Conservation (phyloP, 2,888 invertebrate genomes). For the Molorchus minor region DNA sequence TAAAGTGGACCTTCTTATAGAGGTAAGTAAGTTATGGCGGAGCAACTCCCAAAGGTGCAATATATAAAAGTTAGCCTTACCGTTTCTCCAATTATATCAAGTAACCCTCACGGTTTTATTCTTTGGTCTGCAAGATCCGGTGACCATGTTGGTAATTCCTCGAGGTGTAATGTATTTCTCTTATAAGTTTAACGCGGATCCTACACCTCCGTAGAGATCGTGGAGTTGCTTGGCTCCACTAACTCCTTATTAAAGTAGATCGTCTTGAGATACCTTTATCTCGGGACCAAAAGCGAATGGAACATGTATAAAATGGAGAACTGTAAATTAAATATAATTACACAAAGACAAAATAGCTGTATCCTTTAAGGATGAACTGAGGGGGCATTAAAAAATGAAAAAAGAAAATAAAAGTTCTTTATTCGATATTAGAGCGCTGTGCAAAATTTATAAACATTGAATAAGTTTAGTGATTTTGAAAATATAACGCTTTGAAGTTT, state of each 20-base stretch:
- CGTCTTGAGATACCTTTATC: slow-evolving; percentile 31
- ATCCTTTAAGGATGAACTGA: no score
- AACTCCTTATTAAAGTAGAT: slow-evolving; percentile 37
- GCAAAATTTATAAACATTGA: no score
- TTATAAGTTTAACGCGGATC: slow-evolving; percentile 57
- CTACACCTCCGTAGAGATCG: slow-evolving; percentile 44
- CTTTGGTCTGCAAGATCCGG: slow-evolving; percentile 59
- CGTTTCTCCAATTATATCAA: slow-evolving; percentile 54
- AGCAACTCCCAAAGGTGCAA: slow-evolving; percentile 43
- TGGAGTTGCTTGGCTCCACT: slow-evolving; percentile 37
- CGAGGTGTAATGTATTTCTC: slow-evolving; percentile 61
- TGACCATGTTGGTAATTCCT: slow-evolving; percentile 61
- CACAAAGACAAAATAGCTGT: no score
- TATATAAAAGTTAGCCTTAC: slow-evolving; percentile 53
- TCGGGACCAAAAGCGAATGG: not conserved
- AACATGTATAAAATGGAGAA: not conserved
- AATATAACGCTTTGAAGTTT: no score
- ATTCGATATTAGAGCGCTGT: no score
- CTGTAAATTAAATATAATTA: not conserved
- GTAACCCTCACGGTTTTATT: slow-evolving; percentile 56
- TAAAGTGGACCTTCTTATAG: not conserved
- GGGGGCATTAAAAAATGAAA: no score
- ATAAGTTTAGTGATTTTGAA: no score
- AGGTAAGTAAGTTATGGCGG: slow-evolving; percentile 35
- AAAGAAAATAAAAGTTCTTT: no score